phyloP scores from a whole-genome alignment of 2,888 invertebrate genomes.

The Pristionchus mayeri region DNA sequence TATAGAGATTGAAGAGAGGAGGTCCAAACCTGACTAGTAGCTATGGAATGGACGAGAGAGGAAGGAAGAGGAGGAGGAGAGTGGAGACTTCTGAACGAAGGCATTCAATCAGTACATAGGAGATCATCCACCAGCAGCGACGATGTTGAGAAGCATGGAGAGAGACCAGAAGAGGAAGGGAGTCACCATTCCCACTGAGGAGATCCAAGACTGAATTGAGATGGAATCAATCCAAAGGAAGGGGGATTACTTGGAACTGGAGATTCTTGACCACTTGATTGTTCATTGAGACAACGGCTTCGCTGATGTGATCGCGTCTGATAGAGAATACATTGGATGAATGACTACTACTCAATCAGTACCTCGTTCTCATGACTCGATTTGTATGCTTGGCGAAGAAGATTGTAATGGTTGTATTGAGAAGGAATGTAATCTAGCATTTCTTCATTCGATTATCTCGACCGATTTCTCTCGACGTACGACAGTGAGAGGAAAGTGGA shows the following conservation, averaged over 20 bases:
- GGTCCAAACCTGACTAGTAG: not conserved
- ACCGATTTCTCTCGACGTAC: not conserved
- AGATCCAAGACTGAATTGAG: not conserved
- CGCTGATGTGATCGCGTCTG: not conserved
- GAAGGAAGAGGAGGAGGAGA: not conserved
- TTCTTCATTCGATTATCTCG: not conserved
- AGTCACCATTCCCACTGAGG: not conserved
- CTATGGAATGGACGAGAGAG: not conserved
- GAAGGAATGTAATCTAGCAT: not conserved
- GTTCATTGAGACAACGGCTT: not conserved
- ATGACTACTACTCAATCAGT: not conserved
- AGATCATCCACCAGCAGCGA: not conserved
- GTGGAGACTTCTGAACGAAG: not conserved
- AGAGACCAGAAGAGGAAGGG: conserved; percentile 13
- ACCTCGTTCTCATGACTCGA: conserved; percentile 3
- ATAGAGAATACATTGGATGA: not conserved
- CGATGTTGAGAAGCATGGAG: not conserved
- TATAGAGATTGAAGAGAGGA: not conserved
- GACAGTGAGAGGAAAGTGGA: not conserved
- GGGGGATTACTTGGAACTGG: not conserved
- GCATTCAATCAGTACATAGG: not conserved
- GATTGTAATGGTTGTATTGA: not conserved
- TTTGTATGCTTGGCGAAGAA: not conserved
- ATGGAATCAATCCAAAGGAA: not conserved
- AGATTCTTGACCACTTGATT: not conserved